Evolutionary conservation across 2,888 invertebrate species (phyloP), one percentile per base, ranked within the genome.

Genomic region (Digitonthophagus gazella): DNA sequence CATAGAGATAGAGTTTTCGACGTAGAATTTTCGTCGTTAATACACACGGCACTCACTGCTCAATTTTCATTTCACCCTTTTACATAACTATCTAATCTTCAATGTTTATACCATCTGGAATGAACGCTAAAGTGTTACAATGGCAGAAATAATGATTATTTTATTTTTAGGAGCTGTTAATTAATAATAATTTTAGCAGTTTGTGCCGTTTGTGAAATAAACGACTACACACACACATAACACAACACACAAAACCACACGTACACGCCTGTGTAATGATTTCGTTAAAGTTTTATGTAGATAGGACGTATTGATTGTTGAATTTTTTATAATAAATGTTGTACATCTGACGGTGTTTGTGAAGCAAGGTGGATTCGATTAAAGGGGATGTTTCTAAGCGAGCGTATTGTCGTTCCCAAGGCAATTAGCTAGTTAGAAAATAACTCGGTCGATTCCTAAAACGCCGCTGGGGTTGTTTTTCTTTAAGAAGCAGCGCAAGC

Each of bases 261-360:
- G 11, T 11, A 44, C 28, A 44, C 28, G 28, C 28, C 28, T 44
- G 28, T 44, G 28, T 44, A 44, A 44, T 11, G 8, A 44, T 44
- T 44, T 44, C 28, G 28, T 44, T 44, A 11, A 44, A 6, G 28
- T 44, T 44, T 44, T 44, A 5, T 67, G 76, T 76, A 71, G 67
- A 69, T 72, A 76, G 74, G 76, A 77, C 78, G 76, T 74, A 74
- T 74, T 78, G 79, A 80, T 81, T 80, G 80, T 81, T 81, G 78
- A 79, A 80, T 77, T 81, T 82, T 81, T 81, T 81, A 61, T 61
- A 61, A 19, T 61, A 79, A 80, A 80, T 81, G 79, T 81, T 80
- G 72, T 72, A 73, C 74, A 72, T 76, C 75, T 79, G 79, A 80
- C 73, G 78, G 78, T 80, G 80, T 79, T 79, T 75, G 74, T 73